A percentile compares a stretch with the other conserved stretches of the same genome.
Conservation (phyloP, 2,113 vertebrate genomes). For the Reinhardtius hippoglossoides region DNA sequence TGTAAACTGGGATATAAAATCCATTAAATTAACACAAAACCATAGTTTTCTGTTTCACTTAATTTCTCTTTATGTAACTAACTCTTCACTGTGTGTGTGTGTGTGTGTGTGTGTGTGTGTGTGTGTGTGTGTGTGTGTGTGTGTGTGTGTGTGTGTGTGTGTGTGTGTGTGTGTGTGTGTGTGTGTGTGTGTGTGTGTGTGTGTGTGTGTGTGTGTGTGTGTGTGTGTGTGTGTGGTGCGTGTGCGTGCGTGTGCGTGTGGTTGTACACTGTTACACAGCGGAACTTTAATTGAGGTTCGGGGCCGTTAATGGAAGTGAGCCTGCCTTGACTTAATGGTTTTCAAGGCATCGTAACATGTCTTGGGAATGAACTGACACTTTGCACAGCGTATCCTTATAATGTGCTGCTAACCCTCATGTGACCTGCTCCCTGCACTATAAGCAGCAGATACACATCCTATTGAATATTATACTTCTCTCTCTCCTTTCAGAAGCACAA, state of each 20-base stretch:
- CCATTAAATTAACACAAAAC: too few relatives aligned
- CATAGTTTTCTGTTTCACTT: neutral
- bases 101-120: neutral
- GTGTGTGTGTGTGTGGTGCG: neutral
- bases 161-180: neutral
- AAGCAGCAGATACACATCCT: slow-evolving; percentile 18
- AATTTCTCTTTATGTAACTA: neutral
- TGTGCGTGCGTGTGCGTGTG: neutral
- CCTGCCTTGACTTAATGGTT: neutral
- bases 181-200: too few relatives aligned
- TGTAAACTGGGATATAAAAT: too few relatives aligned
- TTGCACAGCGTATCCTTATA: slow-evolving; percentile 14
- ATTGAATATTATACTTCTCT: slow-evolving; percentile 35
- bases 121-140: neutral
- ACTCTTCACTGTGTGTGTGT: neutral
- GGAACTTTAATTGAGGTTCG: slow-evolving; percentile 15
- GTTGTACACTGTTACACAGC: neutral
- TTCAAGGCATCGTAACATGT: slow-evolving; percentile 5
- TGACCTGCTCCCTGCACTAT: neutral
- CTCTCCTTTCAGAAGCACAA: slow-evolving; percentile 5
- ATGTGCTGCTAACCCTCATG: slow-evolving; percentile 20
- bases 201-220: too few relatives aligned
- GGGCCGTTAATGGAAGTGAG: neutral
- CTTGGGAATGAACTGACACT: slow-evolving; percentile 17
- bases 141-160: too few relatives aligned